phyloP scores from a whole-genome alignment of 2,797 vertebrate species.

The Crenuchus spilurus region DNA sequence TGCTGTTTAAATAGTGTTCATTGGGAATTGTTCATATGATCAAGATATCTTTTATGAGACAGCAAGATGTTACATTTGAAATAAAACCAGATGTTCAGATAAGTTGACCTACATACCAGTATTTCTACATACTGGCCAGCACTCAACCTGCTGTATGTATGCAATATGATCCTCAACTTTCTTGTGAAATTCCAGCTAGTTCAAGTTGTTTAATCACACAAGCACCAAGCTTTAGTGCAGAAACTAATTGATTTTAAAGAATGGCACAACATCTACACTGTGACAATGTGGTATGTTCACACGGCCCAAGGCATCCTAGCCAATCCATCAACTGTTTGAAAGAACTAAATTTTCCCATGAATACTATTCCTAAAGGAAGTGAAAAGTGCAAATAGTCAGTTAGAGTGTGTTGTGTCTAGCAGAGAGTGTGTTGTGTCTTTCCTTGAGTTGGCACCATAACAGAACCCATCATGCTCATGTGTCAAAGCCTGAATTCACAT shows the following conservation, averaged over 20 bases:
- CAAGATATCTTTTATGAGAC: conserved; percentile 9
- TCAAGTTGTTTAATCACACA: not conserved
- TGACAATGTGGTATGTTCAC: conserved; percentile 62
- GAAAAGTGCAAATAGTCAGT: not conserved
- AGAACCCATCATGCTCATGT: conserved; percentile 28
- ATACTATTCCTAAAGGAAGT: conserved; percentile 44
- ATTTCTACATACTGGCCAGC: not conserved
- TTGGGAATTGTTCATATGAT: conserved; percentile 1
- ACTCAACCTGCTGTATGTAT: not conserved
- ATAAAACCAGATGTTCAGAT: conserved; percentile 15
- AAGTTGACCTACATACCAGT: conserved; percentile 4
- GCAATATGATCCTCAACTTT: not conserved
- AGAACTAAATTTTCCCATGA: conserved; percentile 58
- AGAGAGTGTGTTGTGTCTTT: conserved; percentile 59
- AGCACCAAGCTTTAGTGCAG: not conserved
- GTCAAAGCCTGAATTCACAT: conserved; percentile 21
- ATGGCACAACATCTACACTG: conserved; percentile 46
- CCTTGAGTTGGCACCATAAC: conserved; percentile 56
- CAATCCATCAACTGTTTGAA: conserved; percentile 59
- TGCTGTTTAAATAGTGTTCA: not conserved
- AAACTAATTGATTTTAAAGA: conserved; percentile 44
- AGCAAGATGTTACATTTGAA: conserved; percentile 10
- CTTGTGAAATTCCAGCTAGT: not conserved
- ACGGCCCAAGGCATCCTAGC: conserved; percentile 59
- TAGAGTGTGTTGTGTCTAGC: conserved; percentile 6